Evolutionary conservation across 2,888 invertebrate species (phyloP), one percentile per base, ranked within the genome.

Genomic region (Caenorhabditis sp.): DNA sequence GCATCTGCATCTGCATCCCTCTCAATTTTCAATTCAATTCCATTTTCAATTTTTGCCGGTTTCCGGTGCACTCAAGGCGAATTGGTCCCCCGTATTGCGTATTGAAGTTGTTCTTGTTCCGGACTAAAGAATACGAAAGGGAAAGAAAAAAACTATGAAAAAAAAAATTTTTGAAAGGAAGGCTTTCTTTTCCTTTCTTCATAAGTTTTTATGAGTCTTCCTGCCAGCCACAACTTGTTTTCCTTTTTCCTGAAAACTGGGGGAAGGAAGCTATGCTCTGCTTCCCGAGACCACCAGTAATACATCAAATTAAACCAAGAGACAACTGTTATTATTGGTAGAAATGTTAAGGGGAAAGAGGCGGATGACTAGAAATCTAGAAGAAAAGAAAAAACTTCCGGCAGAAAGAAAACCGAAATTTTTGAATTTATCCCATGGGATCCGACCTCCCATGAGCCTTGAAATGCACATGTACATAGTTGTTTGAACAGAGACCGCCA

Each of bases 401-500:
- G n/a, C n/a, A n/a, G n/a, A n/a, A n/a, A n/a, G n/a, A n/a, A n/a
- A n/a, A n/a, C n/a, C n/a, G n/a, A n/a, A n/a, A n/a, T n/a, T n/a
- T 40, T 40, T 13, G 47, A 18, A 47, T 47, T 11, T 6, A 2
- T 18, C 47, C 47, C 47, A 47, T 18, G 47, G 47, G 47, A 56
- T 11, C 24, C 32, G 56, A 56, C 60, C 60, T 40, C 60, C 24
- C 58, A 8, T 11, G 18, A 47, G 58, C n/a, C n/a, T n/a, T n/a
- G 58, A 72, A 62, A 72, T 72, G 64, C 74, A 67, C 74, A 74
- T 74, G 65, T 58, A 74, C 60, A 74, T 74, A 74, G 65, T 56
- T 74, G 60, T 74, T 74, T 74, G 74, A 74, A 74, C 74, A 74
- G 74, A 35, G 58, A 58, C 9, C 74, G 65, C 5, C 32, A 6